Evolutionary conservation across 2,888 invertebrate species (phyloP), one percentile per base, ranked within the genome.

Genomic region (Stenotaenia linearis): DNA sequence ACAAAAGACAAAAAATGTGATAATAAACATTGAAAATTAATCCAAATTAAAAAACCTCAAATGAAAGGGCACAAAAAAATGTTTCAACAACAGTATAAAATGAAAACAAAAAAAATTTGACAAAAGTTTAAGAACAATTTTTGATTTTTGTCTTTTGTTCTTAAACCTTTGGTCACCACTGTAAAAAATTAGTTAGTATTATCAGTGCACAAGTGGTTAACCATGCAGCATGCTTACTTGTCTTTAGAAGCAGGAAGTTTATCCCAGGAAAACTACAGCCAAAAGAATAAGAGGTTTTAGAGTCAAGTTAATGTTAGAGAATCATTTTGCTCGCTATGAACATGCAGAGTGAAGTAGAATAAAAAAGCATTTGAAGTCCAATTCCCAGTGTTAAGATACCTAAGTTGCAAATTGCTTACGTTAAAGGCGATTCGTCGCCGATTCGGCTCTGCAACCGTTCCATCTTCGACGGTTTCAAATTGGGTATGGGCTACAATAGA

Each of bases 231-330:
- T 74, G 74, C 74, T 74, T 74, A 74, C 74, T 74, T 74, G 74
- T 74, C 74, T 74, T 25, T 28, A 74, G 74, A 74, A 74, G 23
- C 25, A 28, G 74, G 74, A 28, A 18, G 28, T 74, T 28, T 74
- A 28, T 74, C 74, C 74, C 74, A 74, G 74, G 74, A 25, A 74
- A 74, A 21, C 74, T 74, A 74, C 10, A 74, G 74, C 18, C 15
- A 21, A 28, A 74, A 74, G 28, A 74, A 74, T 25, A 74, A 45
- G 6, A n/a, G 12, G 32, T 45, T 45, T 45, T 45, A n/a, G 5
- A 45, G 12, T 45, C 18, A 15, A 15, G 18, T 12, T n/a, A 45
- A 18, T 9, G 15, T 9, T 18, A 15, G 3, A 15, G 18, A 18
- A n/a, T 9, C 3, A 45, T 45, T 45, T 6, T 32, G 32, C 32